Conservation (phyloP, 2,113 vertebrate genomes). For the Euleptes europaea region DNA sequence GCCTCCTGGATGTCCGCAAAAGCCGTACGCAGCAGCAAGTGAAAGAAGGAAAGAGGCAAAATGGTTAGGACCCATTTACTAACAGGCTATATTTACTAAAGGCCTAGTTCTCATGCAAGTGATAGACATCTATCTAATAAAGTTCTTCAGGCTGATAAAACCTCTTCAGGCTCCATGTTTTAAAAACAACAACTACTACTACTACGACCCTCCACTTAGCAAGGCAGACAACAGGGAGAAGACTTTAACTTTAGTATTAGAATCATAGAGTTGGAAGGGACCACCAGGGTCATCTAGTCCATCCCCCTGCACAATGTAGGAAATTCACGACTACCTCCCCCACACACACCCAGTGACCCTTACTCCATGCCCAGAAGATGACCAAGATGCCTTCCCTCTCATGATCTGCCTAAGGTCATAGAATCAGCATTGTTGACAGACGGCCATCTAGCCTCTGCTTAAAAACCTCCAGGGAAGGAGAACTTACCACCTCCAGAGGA, state of each 20-base stretch:
- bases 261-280: no score
- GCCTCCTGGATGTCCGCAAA: slow-evolving; percentile 75
- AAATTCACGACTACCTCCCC: no score
- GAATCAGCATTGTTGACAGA: no score
- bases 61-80: neutral
- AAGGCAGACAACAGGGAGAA: neutral
- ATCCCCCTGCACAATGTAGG: no score
- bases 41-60: slow-evolving; percentile 47
- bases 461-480: no score
- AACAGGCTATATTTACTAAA: accelerated
- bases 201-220: neutral
- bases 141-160: neutral
- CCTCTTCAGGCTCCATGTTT: neutral
- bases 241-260: neutral
- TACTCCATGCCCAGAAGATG: no score
- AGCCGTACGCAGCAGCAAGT: neutral
- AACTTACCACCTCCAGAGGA: no score
- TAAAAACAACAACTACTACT: neutral
- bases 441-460: no score
- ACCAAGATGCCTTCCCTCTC: no score
- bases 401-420: no score
- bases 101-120: neutral
- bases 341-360: no score
- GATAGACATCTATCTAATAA: neutral
- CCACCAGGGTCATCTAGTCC: no score